Base-by-base conservation (phyloP, 2,888 invertebrate genomes). In the Campoplex capitator region DNA sequence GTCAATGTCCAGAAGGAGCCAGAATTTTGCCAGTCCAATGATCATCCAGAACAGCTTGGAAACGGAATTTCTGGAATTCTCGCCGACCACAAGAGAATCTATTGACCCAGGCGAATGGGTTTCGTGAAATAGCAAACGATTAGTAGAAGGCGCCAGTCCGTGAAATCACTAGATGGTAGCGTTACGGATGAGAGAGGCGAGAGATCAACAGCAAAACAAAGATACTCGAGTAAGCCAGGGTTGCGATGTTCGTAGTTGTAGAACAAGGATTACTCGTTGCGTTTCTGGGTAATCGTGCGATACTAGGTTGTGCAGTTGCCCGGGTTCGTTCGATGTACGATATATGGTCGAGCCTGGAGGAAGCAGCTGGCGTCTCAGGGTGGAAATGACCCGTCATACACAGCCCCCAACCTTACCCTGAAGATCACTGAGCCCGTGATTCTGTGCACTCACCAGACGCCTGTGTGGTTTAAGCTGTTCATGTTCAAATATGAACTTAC, bases 301-400 rank as follows among this genome's bases (percentile, higher is more conserved):
- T 82, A 67, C 76, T 75, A 79, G 70, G 56, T 82, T 58, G 75
- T 38, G 75, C 78, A 68, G 88, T 77, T 81, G 82, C 85, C 87
- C 81, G 79, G 76, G 80, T 84, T 88, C 85, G 81, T 83, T 80
- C 85, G 79, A 83, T 67, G 78, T 78, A 88, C 68, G 87, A 88
- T 80, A 85, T 80, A 87, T 74, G 88, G 87, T 85, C 82, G 84
- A 86, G 86, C 80, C 88, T 88, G 89, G 83, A 89, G 88, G 88
- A 90, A 91, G 83, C 89, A 90, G 89, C 89, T 90, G 90, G 90
- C 87, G 86, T 89, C 82, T 85, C 88, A 84, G 84, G 85, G 88
- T 90, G 91, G 90, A 90, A 92, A 92, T 92, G 91, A 92, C 91
- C 91, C 92, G 92, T 92, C 91, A 90, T 91, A 90, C 90, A 88